These are phyloP conservation scores for Isichthys henryi DNA, from an alignment of 2,113 vertebrate genomes.

Conservation along the genomic window DNA sequence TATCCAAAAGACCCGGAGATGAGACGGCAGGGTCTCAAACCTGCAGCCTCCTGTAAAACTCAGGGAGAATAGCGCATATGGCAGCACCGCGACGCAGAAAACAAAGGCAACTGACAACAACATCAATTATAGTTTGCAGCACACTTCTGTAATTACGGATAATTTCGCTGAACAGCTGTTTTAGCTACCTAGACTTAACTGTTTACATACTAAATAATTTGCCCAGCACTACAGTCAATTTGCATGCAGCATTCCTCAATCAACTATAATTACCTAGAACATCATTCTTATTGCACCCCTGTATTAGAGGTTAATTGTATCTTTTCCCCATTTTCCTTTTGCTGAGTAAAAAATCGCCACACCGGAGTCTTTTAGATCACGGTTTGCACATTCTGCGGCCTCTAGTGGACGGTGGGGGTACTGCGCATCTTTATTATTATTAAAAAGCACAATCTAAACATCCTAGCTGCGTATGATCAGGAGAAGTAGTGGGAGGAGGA, in stretches of 20 bases:
- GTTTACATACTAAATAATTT: background rate
- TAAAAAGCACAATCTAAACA: constrained; percentile 57
- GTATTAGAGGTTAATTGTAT: background rate
- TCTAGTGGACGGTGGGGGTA: constrained; percentile 62
- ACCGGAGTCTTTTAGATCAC: constrained; percentile 40
- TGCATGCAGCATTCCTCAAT: background rate
- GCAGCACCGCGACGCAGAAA: background rate
- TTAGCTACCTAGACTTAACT: background rate
- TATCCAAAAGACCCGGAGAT: background rate
- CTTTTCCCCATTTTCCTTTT: background rate
- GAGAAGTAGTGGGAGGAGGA: constrained; percentile 27
- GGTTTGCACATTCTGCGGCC: constrained; percentile 47
- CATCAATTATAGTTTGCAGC: background rate
- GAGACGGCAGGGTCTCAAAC: background rate
- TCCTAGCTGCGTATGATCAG: constrained; percentile 55
- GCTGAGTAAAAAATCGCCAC: constrained; percentile 33
- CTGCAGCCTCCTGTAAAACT: background rate
- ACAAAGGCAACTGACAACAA: background rate
- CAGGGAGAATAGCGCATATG: background rate
- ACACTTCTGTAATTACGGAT: constrained; percentile 9
- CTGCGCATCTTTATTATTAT: constrained; percentile 53
- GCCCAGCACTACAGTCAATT: background rate
- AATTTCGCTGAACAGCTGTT: constrained; percentile 1
- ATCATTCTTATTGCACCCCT: background rate
- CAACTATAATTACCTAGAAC: background rate